phyloP scores from a whole-genome alignment of 2,888 invertebrate species.

The Sesia apiformis region DNA sequence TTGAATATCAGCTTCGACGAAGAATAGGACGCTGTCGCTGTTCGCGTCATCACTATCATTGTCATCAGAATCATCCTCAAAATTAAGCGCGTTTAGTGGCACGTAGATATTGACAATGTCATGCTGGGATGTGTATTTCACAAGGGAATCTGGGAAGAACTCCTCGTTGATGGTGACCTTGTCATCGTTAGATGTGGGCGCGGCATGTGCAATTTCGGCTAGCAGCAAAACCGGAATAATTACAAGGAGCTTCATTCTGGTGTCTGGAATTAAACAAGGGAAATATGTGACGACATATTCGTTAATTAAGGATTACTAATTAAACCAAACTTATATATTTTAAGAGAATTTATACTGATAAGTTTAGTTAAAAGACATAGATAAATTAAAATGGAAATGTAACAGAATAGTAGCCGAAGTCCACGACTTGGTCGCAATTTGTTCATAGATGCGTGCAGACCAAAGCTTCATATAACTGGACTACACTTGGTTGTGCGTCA shows the following conservation, averaged over 20 bases:
- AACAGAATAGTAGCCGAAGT: too few species aligned
- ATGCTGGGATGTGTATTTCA: constrained; percentile 21
- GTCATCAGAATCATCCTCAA: constrained; percentile 15
- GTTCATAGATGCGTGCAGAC: too few species aligned
- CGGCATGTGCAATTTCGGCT: constrained; percentile 16
- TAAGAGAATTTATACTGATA: too few species aligned
- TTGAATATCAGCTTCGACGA: constrained; percentile 24
- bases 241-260: neutral
- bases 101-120: constrained; percentile 28
- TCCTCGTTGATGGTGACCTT: constrained; percentile 15
- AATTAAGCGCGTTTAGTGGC: constrained; percentile 26
- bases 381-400: too few species aligned
- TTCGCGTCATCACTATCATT: constrained; percentile 8
- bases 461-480: too few species aligned
- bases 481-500: too few species aligned
- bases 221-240: constrained; percentile 17
- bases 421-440: too few species aligned
- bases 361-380: too few species aligned
- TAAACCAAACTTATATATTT: too few species aligned
- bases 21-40: constrained; percentile 16
- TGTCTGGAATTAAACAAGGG: constrained; percentile 4
- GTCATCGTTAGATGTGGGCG: constrained; percentile 17
- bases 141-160: constrained; percentile 20
- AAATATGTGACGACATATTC: neutral
- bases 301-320: too few species aligned